Conservation (phyloP, 2,888 invertebrate species). For the Latrodectus elegans region DNA sequence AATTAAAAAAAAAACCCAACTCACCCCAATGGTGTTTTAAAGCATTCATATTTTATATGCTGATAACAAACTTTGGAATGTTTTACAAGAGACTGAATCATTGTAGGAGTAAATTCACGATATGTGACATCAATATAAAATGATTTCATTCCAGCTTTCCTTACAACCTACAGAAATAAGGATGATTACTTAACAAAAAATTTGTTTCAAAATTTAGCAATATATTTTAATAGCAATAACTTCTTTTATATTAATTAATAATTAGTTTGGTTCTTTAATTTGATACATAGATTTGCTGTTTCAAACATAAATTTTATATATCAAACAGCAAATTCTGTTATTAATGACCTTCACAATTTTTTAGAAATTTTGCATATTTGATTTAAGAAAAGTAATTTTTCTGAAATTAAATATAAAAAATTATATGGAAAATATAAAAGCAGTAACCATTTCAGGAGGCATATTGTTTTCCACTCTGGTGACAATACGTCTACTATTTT, state of each 20-base stretch:
- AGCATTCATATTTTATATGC: slow-evolving; percentile 91
- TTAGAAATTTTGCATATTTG: too few species aligned
- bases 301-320: too few species aligned
- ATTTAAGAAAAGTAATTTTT: too few species aligned
- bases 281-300: too few species aligned
- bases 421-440: slow-evolving; percentile 3
- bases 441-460: slow-evolving; percentile 85
- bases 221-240: too few species aligned
- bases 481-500: slow-evolving; percentile 87
- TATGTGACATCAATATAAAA: slow-evolving; percentile 90
- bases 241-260: too few species aligned
- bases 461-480: slow-evolving; percentile 93
- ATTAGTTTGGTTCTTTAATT: too few species aligned
- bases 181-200: background rate
- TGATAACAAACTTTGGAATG: slow-evolving; percentile 92
- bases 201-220: too few species aligned
- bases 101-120: slow-evolving; percentile 90
- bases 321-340: too few species aligned
- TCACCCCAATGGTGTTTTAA: slow-evolving; percentile 86
- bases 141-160: slow-evolving; percentile 85
- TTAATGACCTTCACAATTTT: too few species aligned
- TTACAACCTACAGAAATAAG: slow-evolving; percentile 80
- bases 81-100: slow-evolving; percentile 91
- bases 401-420: too few species aligned
- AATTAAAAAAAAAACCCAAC: background rate